A percentile compares a stretch with the other conserved stretches of the same genome.
Conservation (phyloP, 1,140 invertebrate genomes). For the Magallana ariakensis region DNA sequence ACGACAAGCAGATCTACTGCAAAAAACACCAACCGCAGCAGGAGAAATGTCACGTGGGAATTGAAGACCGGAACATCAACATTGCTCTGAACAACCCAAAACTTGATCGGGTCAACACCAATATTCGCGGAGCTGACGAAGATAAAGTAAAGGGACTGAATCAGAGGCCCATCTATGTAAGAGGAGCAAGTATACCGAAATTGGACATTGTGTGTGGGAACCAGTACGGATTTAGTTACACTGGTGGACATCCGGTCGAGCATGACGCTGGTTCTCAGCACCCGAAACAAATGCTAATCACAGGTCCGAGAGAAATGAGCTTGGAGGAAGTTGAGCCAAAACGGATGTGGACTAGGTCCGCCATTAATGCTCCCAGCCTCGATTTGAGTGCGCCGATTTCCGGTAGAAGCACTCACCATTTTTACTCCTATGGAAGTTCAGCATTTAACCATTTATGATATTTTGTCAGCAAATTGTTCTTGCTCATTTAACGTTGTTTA, state of each 20-base stretch:
- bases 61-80: constrained; percentile 54
- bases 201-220: constrained; percentile 54
- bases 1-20: constrained; percentile 53
- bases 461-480: not conserved
- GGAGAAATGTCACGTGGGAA: constrained; percentile 33
- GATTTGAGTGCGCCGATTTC: constrained; percentile 49
- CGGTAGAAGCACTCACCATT: constrained; percentile 47
- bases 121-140: constrained; percentile 50
- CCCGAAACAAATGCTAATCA: not conserved
- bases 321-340: constrained; percentile 44
- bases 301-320: constrained; percentile 37
- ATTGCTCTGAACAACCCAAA: constrained; percentile 54
- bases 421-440: constrained; percentile 40
- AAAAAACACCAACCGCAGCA: constrained; percentile 50
- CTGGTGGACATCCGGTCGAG: constrained; percentile 35
- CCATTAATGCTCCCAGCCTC: constrained; percentile 52
- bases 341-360: constrained; percentile 54
- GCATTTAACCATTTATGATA: constrained; percentile 45
- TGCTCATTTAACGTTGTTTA: not conserved
- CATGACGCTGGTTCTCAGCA: not conserved
- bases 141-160: constrained; percentile 38
- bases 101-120: constrained; percentile 47
- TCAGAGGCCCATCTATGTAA: constrained; percentile 14
- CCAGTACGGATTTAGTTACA: constrained; percentile 47
- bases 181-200: constrained; percentile 51